These are phyloP conservation scores for Sciurus carolinensis DNA, from an alignment of 2,797 vertebrate species.

Conservation along the genomic window DNA sequence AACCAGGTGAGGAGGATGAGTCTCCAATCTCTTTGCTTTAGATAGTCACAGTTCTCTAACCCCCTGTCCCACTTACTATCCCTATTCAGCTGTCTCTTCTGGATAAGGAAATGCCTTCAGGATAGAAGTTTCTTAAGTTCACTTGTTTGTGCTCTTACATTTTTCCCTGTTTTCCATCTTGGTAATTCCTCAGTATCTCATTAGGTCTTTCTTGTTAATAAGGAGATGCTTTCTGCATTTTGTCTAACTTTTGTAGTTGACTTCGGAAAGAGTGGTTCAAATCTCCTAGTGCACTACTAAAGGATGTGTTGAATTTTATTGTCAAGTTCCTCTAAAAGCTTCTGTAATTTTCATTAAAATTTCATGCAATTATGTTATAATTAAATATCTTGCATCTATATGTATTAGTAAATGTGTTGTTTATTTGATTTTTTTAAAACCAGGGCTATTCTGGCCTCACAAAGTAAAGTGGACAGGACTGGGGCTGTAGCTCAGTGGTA, in stretches of 20 bases:
- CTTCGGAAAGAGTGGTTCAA: background rate
- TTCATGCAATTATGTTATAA: background rate
- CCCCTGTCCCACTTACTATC: background rate
- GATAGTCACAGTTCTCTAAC: background rate
- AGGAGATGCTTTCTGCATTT: background rate
- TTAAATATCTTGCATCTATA: background rate
- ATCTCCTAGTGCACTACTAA: background rate
- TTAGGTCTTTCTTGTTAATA: background rate
- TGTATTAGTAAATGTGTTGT: background rate
- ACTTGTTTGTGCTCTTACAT: background rate
- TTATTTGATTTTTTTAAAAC: background rate
- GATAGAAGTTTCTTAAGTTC: background rate
- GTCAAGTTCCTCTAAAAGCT: background rate
- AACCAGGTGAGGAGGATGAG: background rate
- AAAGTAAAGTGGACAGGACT: background rate
- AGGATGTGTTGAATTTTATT: background rate
- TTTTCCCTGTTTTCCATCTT: background rate
- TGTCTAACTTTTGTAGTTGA: background rate
- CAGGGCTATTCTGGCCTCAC: background rate
- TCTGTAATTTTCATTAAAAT: background rate
- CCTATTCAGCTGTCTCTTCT: background rate
- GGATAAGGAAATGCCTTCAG: background rate
- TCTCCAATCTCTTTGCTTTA: background rate
- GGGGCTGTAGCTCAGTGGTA: no score
- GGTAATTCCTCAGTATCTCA: background rate